Evolutionary conservation across 2,888 invertebrate genomes (phyloP).

Genomic region (Polyommatus icarus): DNA sequence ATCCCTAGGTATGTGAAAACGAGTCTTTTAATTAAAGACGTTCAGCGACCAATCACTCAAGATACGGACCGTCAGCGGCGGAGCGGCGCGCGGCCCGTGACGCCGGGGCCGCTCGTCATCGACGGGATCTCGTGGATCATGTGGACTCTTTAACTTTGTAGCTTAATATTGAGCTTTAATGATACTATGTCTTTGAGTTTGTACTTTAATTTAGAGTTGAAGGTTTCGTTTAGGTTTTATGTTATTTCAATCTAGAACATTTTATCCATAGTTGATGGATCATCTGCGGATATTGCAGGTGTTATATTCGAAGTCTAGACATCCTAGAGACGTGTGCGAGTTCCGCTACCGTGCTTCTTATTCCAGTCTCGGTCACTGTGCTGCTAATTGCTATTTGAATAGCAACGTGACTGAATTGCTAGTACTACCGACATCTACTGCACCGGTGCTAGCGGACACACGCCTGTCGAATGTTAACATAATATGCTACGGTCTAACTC

Average conservation of each 20-base stretch:
- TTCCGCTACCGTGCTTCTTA: constrained; percentile 44
- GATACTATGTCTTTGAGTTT: background rate
- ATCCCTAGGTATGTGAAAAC: constrained; percentile 43
- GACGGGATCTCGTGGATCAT: background rate
- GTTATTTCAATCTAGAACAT: background rate
- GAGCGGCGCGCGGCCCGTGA: constrained; percentile 39
- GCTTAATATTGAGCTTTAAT: background rate
- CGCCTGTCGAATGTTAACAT: constrained; percentile 42
- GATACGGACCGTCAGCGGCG: constrained; percentile 43
- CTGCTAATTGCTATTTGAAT: constrained; percentile 68
- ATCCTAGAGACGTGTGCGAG: constrained; percentile 39
- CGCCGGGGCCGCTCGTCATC: background rate
- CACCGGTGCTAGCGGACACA: constrained; percentile 41
- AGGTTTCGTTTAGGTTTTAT: background rate
- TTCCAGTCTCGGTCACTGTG: constrained; percentile 46
- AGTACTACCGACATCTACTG: constrained; percentile 40
- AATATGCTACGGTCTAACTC: constrained; percentile 11
- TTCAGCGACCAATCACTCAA: constrained; percentile 49
- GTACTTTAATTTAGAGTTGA: background rate
- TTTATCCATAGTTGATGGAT: background rate
- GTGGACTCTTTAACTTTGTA: background rate
- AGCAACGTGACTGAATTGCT: constrained; percentile 52
- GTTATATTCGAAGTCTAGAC: constrained; percentile 9
- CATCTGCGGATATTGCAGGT: background rate
- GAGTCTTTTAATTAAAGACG: constrained; percentile 50